These are phyloP conservation scores for Saccopteryx leptura DNA, from an alignment of 2,113 vertebrate genomes.

Conservation along the genomic window DNA sequence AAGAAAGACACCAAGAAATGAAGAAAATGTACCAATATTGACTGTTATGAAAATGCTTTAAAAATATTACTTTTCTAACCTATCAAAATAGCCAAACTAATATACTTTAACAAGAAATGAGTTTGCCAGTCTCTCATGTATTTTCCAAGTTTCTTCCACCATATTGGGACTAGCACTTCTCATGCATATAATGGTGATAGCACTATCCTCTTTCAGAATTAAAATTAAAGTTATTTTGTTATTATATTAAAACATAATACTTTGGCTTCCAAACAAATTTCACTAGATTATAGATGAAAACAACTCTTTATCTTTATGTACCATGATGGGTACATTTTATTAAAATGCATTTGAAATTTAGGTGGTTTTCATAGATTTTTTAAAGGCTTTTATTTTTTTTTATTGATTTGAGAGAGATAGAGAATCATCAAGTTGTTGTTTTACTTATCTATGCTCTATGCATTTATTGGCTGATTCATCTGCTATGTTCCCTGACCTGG, in stretches of 20 bases:
- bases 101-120: background rate
- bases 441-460: too few species aligned
- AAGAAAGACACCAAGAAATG: background rate
- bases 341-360: background rate
- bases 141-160: background rate
- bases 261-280: background rate
- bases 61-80: background rate
- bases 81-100: background rate
- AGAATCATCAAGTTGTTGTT: too few species aligned
- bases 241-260: background rate
- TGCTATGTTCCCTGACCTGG: too few species aligned
- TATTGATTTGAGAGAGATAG: too few species aligned
- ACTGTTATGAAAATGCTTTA: background rate
- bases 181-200: background rate
- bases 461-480: too few species aligned
- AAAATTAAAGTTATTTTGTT: slow-evolving; percentile 18
- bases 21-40: background rate
- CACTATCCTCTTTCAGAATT: background rate
- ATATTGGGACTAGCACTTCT: background rate
- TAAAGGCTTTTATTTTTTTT: background rate
- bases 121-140: background rate
- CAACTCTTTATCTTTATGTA: background rate
- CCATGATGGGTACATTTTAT: background rate
- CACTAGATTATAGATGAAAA: background rate
- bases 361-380: background rate